phyloP scores from a whole-genome alignment of 2,888 invertebrate genomes.

The Eumerus sabulonum region DNA sequence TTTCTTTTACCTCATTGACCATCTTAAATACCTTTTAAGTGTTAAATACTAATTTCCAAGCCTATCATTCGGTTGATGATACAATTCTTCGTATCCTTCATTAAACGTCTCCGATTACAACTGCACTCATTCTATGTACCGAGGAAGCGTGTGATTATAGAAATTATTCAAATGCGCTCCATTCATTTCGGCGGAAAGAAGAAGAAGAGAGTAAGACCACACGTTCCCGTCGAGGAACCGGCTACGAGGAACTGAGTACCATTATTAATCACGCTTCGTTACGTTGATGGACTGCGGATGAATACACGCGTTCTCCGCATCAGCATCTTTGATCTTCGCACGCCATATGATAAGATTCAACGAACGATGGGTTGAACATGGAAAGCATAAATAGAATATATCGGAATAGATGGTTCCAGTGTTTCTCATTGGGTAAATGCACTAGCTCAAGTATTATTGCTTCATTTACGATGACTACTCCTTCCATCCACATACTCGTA shows the following conservation, averaged over 20 bases:
- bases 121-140: slow-evolving; percentile 9
- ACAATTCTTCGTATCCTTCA: too few species aligned
- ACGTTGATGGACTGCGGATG: slow-evolving; percentile 59
- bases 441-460: too few species aligned
- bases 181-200: slow-evolving; percentile 18
- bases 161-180: slow-evolving; percentile 51
- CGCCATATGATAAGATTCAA: slow-evolving; percentile 18
- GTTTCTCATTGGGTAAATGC: too few species aligned
- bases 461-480: too few species aligned
- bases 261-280: slow-evolving; percentile 58
- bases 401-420: slow-evolving; percentile 3
- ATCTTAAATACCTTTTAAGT: too few species aligned
- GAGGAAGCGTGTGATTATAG: slow-evolving; percentile 40
- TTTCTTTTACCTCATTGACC: too few species aligned
- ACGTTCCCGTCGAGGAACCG: not conserved
- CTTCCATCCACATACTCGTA: too few species aligned
- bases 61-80: too few species aligned
- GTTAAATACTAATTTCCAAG: too few species aligned
- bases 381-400: slow-evolving; percentile 16
- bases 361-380: slow-evolving; percentile 7
- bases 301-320: slow-evolving; percentile 45
- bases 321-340: slow-evolving; percentile 48
- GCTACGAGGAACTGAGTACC: slow-evolving; percentile 25
- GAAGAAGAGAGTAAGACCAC: not conserved
- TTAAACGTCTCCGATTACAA: too few species aligned